Base-by-base conservation (phyloP, 2,113 vertebrate genomes). In the Sorex fumeus region DNA sequence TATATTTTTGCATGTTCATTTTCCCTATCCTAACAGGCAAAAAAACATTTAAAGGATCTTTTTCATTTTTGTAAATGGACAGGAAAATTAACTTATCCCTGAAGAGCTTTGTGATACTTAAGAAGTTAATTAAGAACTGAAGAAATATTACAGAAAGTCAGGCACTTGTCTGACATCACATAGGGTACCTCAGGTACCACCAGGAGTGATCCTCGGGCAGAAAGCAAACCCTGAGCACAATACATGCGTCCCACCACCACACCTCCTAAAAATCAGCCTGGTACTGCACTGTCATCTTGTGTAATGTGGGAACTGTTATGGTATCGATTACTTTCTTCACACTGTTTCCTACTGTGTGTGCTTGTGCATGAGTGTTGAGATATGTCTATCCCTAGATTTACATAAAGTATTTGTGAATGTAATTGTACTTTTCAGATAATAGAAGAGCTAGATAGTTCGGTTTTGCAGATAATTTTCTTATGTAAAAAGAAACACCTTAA, bases 31-130 rank as follows among this genome's bases (percentile, higher is more conserved):
- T 50, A 67, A 23, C 7, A n/a, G 13, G 30, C 57, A 87, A 76
- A 74, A 74, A 34, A 88, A 64, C 11, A 74, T 70, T 89, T 79
- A 15, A 93, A 93, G 91, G 28, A 4, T 32, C 43, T 87, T 67
- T 89, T 50, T 79, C 30, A 34, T 69, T 91, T 90, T 88, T 91
- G n/a, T 82, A 74, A 94, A 91, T 86, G 12, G 82, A 53, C 47
- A 79, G 19, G 78, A 70, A 84, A 91, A 94, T 81, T 30, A 70
- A 75, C 67, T 60, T 88, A 13, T 40, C 64, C 8, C 40, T 23
- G 28, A 25, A 85, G 19, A 83, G n/a, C 18, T 62, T 89, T 90
- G 69, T 23, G 7, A 53, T 91, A 47, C 34, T 47, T 81, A 36
- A n/a, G 40, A 89, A 89, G 78, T 88, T 40, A 93, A 36, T 70